These are phyloP conservation scores for Drosophila jambulina DNA, from an alignment of 1,140 invertebrate genomes.

Conservation along the genomic window DNA sequence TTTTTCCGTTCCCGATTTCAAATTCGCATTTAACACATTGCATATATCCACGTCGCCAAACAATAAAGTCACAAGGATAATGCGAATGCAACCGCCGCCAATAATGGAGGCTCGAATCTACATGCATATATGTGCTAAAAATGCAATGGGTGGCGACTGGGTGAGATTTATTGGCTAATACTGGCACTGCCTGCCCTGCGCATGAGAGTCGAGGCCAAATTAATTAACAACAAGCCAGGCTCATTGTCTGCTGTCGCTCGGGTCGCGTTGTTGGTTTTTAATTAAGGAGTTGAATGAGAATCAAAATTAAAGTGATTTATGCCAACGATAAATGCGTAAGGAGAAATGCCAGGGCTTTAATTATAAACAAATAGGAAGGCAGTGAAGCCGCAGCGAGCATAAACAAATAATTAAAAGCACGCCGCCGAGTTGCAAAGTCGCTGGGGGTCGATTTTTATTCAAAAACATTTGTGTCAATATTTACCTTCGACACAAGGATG, in stretches of 20 bases:
- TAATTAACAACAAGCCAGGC: conserved; percentile 73
- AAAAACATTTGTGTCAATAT: conserved; percentile 74
- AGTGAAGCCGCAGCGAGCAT: conserved; percentile 61
- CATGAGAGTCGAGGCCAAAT: conserved; percentile 62
- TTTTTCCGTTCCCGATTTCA: neutral
- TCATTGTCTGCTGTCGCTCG: conserved; percentile 29
- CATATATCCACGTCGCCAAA: conserved; percentile 24
- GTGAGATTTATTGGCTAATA: conserved; percentile 69
- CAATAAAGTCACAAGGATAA: conserved; percentile 29
- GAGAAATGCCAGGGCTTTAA: conserved; percentile 57
- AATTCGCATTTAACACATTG: neutral
- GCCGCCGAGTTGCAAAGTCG: conserved; percentile 56
- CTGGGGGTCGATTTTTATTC: conserved; percentile 63
- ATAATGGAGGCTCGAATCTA: neutral
- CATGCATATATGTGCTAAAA: neutral
- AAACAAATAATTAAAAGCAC: conserved; percentile 79
- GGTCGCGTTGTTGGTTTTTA: conserved; percentile 70
- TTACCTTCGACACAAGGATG: conserved; percentile 53
- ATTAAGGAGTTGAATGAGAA: conserved; percentile 70
- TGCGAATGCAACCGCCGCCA: conserved; percentile 14
- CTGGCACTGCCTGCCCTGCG: conserved; percentile 36
- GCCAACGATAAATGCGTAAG: conserved; percentile 40
- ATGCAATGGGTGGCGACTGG: conserved; percentile 4
- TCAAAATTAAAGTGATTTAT: conserved; percentile 65
- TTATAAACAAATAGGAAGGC: conserved; percentile 75